Conservation (phyloP, 2,113 vertebrate genomes). For the Xiphophorus hellerii region DNA sequence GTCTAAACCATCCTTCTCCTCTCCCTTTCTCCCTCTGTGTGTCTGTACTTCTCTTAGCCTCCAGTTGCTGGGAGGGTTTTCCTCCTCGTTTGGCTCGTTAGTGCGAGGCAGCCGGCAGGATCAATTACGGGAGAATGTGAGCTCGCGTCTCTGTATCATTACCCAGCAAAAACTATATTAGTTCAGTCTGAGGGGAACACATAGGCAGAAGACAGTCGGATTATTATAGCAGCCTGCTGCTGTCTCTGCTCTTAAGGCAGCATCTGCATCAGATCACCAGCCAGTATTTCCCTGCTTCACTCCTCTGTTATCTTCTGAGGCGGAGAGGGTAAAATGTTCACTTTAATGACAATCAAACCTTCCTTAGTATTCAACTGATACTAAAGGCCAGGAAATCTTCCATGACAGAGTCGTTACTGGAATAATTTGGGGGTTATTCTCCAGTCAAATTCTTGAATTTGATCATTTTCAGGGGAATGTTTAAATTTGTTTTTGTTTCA, state of each 20-base stretch:
- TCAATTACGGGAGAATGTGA: conserved; percentile 79
- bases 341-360: conserved; percentile 57
- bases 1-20: conserved; percentile 49
- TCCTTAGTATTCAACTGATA: conserved; percentile 41
- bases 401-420: conserved; percentile 1
- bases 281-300: conserved; percentile 30
- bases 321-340: conserved; percentile 41
- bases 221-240: conserved; percentile 59
- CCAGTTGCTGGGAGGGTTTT: conserved; percentile 69
- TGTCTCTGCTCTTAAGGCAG: conserved; percentile 50
- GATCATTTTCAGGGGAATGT: not conserved
- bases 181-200: conserved; percentile 76
- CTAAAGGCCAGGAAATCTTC: conserved; percentile 24
- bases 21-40: conserved; percentile 34
- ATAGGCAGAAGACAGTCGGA: conserved; percentile 57
- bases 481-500: not conserved
- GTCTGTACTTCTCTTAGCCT: conserved; percentile 56
- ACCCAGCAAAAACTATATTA: conserved; percentile 80
- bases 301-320: conserved; percentile 38
- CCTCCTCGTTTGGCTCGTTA: conserved; percentile 80
- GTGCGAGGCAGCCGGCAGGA: conserved; percentile 75
- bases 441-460: not conserved
- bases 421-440: not conserved
- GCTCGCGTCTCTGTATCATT: conserved; percentile 74
- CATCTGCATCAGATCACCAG: conserved; percentile 59